Evolutionary conservation across 2,797 vertebrate species (phyloP), one percentile per base, ranked within the genome.

Genomic region (Sebastes hubbsi): DNA sequence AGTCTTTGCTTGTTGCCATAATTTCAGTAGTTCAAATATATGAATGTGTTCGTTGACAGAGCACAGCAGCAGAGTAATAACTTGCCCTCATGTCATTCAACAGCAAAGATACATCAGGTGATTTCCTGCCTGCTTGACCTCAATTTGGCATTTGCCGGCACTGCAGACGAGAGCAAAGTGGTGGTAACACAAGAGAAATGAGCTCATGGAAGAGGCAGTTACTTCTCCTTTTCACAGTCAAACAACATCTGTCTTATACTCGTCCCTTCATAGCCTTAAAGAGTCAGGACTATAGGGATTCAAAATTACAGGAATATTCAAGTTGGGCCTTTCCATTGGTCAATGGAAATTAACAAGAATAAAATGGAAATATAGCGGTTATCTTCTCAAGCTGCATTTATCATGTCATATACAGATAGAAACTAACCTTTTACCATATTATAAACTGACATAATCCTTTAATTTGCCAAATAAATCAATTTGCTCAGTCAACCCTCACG

Each of bases 41-140:
- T 75, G 54, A 62, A 22, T 8, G 16, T 67, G 27, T 1, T 1
- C 67, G 32, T 70, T 61, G 36, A 58, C 61, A 14, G 18, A 84
- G 22, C 61, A 27, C 49, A 74, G 58, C 27, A 9, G 49, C 1
- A 5, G 4, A 25, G 59, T 60, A 46, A 62, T 55, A 27, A 52
- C 29, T 46, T 27, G 24, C 24, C 36, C 20, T 52, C 3, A 1
- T 52, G 38, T 78, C 61, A 49, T 52, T 59, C 22, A 59, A 4
- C 27, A 46, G 6, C 22, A 38, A 12, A 25, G 11, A 75, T 9
- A 5, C 46, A 56, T 72, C 56, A 58, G 36, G 72, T 63, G 32
- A 76, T 64, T 84, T 89, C 74, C 71, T 78, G 74, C 34, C 36
- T 38, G 29, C n/a, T 22, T 85, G 79, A 76, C 75, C 74, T 82